Evolutionary conservation across 1,140 invertebrate genomes (phyloP), one percentile per base, ranked within the genome.

Genomic region (Drosophila persimilis): DNA sequence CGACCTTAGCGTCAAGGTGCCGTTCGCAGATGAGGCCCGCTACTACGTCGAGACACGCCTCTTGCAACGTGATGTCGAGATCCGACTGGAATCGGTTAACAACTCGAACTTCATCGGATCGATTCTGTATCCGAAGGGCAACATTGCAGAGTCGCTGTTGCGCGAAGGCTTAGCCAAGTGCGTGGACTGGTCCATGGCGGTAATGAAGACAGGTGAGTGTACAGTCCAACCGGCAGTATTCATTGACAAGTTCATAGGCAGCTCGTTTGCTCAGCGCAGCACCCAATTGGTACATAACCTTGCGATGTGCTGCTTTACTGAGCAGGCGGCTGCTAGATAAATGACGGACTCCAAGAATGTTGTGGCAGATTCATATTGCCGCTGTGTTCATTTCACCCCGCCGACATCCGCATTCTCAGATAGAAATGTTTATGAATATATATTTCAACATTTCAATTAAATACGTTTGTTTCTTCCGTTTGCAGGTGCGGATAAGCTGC

Each of bases 121-220:
- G n/a, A 95, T 99, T 73, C 80, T 98, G 39, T 98, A 99, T 92
- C 98, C 98, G 1, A 94, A 94, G 84, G 92, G 97, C 92, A 99
- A 99, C 88, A 99, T 99, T 92, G 98, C 99, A 0, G 98, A 99
- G 90, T 93, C 95, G 46, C 92, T 99, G 44, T 90, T 99, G 52
- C 94, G 92, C 51, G 96, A 99, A 92, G 98, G 99, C 22, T 97
- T 98, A 86, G 99, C 98, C 0, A 95, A 95, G 89, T 99, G 98
- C 90, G 97, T 99, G n/a, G 98, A 99, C 90, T 99, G 98, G 98
- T 98, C 97, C 7, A 96, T 99, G 92, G 96, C 95, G 26, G 95
- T 96, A 41, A 96, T 98, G 83, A 96, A 96, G 90, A 93, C 94
- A 51, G 95, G 93, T 94, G 66, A 91, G 90, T 51, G 20, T 8